Evolutionary conservation across 2,113 vertebrate genomes (phyloP), one percentile per base, ranked within the genome.

Genomic region (Sebastes schlegelii): DNA sequence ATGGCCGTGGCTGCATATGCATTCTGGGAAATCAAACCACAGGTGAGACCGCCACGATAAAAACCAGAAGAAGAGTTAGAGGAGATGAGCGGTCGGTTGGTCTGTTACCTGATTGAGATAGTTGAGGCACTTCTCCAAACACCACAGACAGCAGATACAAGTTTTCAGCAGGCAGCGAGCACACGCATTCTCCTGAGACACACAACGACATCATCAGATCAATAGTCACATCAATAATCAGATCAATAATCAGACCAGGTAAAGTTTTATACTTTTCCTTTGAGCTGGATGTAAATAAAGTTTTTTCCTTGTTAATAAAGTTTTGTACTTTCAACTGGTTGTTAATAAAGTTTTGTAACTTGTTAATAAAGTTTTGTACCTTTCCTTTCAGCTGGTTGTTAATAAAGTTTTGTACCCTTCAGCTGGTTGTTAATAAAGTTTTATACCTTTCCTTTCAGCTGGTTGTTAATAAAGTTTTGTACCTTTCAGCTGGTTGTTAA

Each of bases 81-180:
- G 3, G 12, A 55, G 23, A 34, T 13, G 1, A 60, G 54, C 54
- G 55, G n/a, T 89, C 34, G 34, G 19, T 89, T 1, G 1, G 5
- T 45, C 0, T 16, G 1, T 65, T 68, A 99, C 98, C 97, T 99
- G 98, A 94, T 99, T 99, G 95, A 99, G 96, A 94, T 98, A 99
- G 93, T 97, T 98, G 93, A 99, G 98, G 97, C 98, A 99, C 97
- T 98, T 99, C 96, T 99, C 98, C 94, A 99, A 93, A 97, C 98
- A 99, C 98, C 98, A 99, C 94, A 99, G 96, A 91, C 98, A 99
- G 95, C 98, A 99, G 93, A 99, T 99, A 89, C 98, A 99, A 45
- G 97, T 94, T 90, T 98, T 99, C 80, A 99, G 94, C 95, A 99
- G 93, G 91, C 97, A 99, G 79, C 97, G 97, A 74, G 98, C 97